A percentile compares a stretch with the other conserved stretches of the same genome.
These are phyloP conservation scores for Plutella xylostella DNA, from an alignment of 2,888 invertebrate species.

Conservation along the genomic window DNA sequence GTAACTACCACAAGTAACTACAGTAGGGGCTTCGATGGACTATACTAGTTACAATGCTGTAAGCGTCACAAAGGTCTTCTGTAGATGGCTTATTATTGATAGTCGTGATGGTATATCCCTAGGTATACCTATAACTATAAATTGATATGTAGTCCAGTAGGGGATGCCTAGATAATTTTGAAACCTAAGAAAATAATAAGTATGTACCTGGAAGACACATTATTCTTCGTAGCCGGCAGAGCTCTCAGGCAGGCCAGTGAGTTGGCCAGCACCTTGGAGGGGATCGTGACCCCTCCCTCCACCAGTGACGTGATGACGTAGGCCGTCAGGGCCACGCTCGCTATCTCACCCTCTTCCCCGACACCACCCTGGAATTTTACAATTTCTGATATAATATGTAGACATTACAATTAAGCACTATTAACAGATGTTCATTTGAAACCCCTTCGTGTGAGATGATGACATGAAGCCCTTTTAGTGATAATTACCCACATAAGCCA, in stretches of 20 bases:
- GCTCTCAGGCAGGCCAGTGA: conserved; percentile 72
- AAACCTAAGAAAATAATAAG: no score
- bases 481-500: no score
- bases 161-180: not conserved
- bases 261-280: conserved; percentile 58
- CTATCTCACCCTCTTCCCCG: conserved; percentile 54
- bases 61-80: no score
- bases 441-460: no score
- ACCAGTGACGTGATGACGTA: conserved; percentile 76
- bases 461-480: no score
- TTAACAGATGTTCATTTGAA: no score
- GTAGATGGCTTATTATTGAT: no score
- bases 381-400: not conserved
- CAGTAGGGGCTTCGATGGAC: no score
- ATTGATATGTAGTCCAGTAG: not conserved
- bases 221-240: conserved; percentile 34
- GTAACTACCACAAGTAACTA: no score
- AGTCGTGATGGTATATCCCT: no score
- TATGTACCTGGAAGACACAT: conserved; percentile 24
- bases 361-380: conserved; percentile 58
- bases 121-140: not conserved
- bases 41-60: no score
- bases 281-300: conserved; percentile 64
- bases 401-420: no score
- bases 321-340: conserved; percentile 74